Evolutionary conservation across 2,888 invertebrate genomes (phyloP).

Genomic region (Campoletis raptor): DNA sequence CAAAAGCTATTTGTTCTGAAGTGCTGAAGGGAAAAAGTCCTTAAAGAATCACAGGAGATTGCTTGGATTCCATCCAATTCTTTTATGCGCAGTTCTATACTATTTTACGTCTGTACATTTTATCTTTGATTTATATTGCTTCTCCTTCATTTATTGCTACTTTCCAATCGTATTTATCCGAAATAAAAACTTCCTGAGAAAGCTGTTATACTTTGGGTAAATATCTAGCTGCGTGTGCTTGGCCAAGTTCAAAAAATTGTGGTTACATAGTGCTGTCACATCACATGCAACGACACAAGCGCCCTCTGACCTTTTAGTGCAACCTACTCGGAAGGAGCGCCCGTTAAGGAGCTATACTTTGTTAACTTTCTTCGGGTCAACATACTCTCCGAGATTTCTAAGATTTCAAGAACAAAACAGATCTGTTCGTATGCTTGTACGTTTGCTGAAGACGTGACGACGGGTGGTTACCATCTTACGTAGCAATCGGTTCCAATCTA

Average conservation of each 20-base stretch:
- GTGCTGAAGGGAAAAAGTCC: slow-evolving; percentile 42
- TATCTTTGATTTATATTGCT: slow-evolving; percentile 37
- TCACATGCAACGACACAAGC: slow-evolving; percentile 17
- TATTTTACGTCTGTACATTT: not conserved
- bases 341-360: slow-evolving; percentile 41
- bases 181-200: not conserved
- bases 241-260: slow-evolving; percentile 18
- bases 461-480: slow-evolving; percentile 20
- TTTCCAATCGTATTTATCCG: slow-evolving; percentile 15
- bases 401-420: not conserved
- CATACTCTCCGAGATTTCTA: slow-evolving; percentile 8
- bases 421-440: not conserved
- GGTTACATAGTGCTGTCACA: slow-evolving; percentile 13
- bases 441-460: slow-evolving; percentile 18
- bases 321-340: not conserved
- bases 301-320: slow-evolving; percentile 26
- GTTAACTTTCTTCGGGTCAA: slow-evolving; percentile 39
- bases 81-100: not conserved
- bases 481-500: slow-evolving; percentile 31
- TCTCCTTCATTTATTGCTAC: slow-evolving; percentile 21
- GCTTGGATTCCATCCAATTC: slow-evolving; percentile 51
- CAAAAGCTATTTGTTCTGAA: slow-evolving; percentile 55
- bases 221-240: not conserved
- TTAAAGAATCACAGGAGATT: slow-evolving; percentile 7
- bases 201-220: not conserved